Evolutionary conservation across 2,888 invertebrate species (phyloP), one percentile per base, ranked within the genome.

Genomic region (Papilio gigon): DNA sequence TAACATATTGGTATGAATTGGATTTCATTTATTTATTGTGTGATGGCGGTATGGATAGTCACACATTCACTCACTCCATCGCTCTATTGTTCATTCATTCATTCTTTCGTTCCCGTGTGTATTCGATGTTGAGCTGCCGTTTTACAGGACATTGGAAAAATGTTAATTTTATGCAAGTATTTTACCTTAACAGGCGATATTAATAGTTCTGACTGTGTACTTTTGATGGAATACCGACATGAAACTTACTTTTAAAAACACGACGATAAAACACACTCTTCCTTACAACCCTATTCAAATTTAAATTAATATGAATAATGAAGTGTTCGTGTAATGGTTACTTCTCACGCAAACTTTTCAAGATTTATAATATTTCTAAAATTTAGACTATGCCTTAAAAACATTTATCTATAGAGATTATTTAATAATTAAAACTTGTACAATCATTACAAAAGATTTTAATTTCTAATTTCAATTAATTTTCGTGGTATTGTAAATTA

Each of bases 261-360:
- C 40, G 40, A 37, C 53, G 53, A 53, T 53, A 27, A 53, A 37
- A 17, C 37, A 53, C 53, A 27, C 40, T 50, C 22, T 50, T 50
- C 25, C 25, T 27, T 40, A 40, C n/a, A 65, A n/a, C 6, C 53
- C 4, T 22, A 40, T 40, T 27, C 4, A 56, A 65, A 65, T 56
- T 65, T 56, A 65, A 65, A 65, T 65, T 37, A 25, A 37, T 37
- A 22, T 53, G 53, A 64, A 64, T 64, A 64, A 35, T 64, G n/a
- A 53, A 37, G 53, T 40, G 25, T 53, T 50, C 17, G 25, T n/a
- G 22, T 64, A 64, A 64, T 27, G 37, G 53, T 37, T 2, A 40
- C 11, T 64, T 50, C 35, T 53, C 53, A 64, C 64, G 64, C 53
- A 37, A 50, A 50, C 25, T 12, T 50, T 50, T 47, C 30, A 20